Conservation (phyloP, 2,888 invertebrate species). For the Drosophila prolongata region DNA sequence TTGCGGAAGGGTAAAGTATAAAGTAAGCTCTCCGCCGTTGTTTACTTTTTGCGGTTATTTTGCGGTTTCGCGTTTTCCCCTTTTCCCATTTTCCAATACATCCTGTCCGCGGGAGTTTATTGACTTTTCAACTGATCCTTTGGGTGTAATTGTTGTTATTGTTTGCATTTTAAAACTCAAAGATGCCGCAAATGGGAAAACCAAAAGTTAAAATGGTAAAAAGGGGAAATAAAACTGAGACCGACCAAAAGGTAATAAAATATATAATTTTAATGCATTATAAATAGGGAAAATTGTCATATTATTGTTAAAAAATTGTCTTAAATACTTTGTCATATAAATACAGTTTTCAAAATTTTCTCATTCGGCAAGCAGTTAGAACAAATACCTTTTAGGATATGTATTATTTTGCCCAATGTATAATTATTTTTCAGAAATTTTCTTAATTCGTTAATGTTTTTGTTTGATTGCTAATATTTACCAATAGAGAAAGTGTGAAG, state of each 20-base stretch:
- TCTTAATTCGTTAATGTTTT: too few species aligned
- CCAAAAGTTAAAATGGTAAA: background rate
- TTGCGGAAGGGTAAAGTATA: slow-evolving; percentile 43
- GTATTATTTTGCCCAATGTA: too few species aligned
- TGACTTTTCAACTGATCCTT: slow-evolving; percentile 82
- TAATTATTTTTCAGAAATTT: too few species aligned
- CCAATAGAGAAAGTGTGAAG: too few species aligned
- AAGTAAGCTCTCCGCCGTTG: slow-evolving; percentile 47
- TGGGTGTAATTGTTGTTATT: slow-evolving; percentile 80
- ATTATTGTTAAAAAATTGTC: too few species aligned
- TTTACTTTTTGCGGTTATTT: slow-evolving; percentile 74
- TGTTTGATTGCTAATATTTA: too few species aligned
- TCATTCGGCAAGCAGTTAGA: too few species aligned
- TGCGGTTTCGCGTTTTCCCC: slow-evolving; percentile 61
- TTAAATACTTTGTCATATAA: too few species aligned
- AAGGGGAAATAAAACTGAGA: background rate
- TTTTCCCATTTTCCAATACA: slow-evolving; percentile 12
- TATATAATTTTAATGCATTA: background rate
- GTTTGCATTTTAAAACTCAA: slow-evolving; percentile 61
- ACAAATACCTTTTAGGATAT: too few species aligned
- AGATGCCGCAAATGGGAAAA: slow-evolving; percentile 1
- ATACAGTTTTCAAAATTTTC: too few species aligned
- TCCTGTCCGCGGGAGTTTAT: slow-evolving; percentile 61
- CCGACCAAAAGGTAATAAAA: background rate
- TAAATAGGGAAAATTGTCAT: background rate